Evolutionary conservation across 2,797 vertebrate genomes (phyloP).

Genomic region (Lates japonicus): DNA sequence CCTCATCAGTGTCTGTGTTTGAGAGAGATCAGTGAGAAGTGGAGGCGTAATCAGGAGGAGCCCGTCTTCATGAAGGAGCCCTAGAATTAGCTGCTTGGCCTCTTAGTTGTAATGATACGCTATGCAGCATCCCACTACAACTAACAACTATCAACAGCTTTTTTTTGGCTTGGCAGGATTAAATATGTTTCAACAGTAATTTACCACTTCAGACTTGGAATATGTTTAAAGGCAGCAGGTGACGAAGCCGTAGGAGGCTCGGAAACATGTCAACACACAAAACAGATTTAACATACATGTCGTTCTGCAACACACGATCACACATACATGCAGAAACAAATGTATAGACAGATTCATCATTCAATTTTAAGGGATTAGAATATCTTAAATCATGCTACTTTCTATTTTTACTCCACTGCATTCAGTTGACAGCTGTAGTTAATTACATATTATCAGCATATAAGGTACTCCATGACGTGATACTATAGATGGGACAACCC

Average conservation of each 20-base stretch:
- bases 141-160: slow-evolving; percentile 60
- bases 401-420: background rate
- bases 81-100: slow-evolving; percentile 81
- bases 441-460: background rate
- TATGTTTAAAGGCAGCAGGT: slow-evolving; percentile 55
- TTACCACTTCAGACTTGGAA: slow-evolving; percentile 53
- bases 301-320: slow-evolving; percentile 15
- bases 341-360: background rate
- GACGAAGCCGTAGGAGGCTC: slow-evolving; percentile 26
- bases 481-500: background rate
- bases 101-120: slow-evolving; percentile 80
- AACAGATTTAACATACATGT: background rate
- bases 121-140: slow-evolving; percentile 66
- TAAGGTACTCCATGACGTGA: background rate
- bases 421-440: background rate
- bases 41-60: slow-evolving; percentile 80
- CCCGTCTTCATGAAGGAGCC: slow-evolving; percentile 75
- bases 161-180: slow-evolving; percentile 50
- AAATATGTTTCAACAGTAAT: slow-evolving; percentile 49
- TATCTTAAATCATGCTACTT: background rate
- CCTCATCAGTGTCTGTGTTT: slow-evolving; percentile 72
- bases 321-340: background rate
- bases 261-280: slow-evolving; percentile 19
- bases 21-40: slow-evolving; percentile 73
- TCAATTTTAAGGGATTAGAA: background rate